Conservation (phyloP, 2,797 vertebrate species). For the Petrocephalus sullivani region DNA sequence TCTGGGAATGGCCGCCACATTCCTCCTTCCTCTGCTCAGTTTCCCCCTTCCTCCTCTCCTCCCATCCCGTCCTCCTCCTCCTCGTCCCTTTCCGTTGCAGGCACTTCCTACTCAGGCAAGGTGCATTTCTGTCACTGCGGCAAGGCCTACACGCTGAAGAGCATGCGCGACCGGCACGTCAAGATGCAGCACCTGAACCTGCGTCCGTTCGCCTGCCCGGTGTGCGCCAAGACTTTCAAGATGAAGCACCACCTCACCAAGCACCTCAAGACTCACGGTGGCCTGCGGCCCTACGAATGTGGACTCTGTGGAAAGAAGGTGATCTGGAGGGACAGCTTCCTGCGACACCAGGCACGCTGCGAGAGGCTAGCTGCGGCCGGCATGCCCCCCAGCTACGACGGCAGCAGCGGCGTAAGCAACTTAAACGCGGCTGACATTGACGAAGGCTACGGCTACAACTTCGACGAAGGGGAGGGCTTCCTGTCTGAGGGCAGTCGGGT, state of each 20-base stretch:
- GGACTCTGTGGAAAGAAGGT: conserved; percentile 83
- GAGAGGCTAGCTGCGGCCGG: conserved; percentile 59
- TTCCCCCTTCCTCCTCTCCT: conserved; percentile 48
- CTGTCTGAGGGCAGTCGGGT: conserved; percentile 51
- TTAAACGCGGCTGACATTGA: conserved; percentile 30
- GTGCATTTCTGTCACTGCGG: conserved; percentile 92
- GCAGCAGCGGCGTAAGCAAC: not conserved
- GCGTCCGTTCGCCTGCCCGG: conserved; percentile 81
- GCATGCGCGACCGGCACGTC: conserved; percentile 89
- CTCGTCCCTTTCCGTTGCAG: conserved; percentile 53
- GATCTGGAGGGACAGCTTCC: conserved; percentile 90
- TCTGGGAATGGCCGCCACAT: conserved; percentile 46
- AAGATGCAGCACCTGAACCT: conserved; percentile 96
- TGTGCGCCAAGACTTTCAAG: conserved; percentile 89
- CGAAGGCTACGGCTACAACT: conserved; percentile 42
- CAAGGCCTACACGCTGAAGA: conserved; percentile 87
- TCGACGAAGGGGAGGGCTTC: conserved; percentile 51
- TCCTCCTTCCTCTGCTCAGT: conserved; percentile 46
- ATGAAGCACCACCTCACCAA: conserved; percentile 95
- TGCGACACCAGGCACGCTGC: conserved; percentile 80
- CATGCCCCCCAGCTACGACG: conserved; percentile 15
- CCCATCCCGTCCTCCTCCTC: conserved; percentile 60
- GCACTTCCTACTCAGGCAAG: conserved; percentile 63
- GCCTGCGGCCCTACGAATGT: conserved; percentile 83
- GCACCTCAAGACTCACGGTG: conserved; percentile 90